Evolutionary conservation across 1,140 invertebrate species (phyloP).

Genomic region (Drosophila asahinai): DNA sequence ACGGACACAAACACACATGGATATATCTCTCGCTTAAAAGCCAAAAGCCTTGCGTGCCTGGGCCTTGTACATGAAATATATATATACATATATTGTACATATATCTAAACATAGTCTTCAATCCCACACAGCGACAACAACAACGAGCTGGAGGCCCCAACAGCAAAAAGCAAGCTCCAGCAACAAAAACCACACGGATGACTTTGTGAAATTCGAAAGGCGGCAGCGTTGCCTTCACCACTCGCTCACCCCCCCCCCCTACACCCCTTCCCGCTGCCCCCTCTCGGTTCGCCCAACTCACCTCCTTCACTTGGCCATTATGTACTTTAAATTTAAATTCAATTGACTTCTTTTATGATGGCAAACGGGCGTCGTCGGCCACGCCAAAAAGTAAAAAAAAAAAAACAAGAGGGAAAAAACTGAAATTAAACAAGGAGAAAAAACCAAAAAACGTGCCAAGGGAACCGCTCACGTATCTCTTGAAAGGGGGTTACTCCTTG

Average conservation of each 20-base stretch:
- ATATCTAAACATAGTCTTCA: conserved; percentile 49
- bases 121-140: conserved; percentile 69
- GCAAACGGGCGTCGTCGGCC: conserved; percentile 77
- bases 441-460: conserved; percentile 57
- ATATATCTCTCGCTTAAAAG: conserved; percentile 41
- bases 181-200: conserved; percentile 63
- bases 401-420: conserved; percentile 29
- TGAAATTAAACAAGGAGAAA: conserved; percentile 63
- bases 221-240: conserved; percentile 60
- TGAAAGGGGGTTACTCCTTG: conserved; percentile 28
- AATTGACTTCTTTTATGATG: conserved; percentile 84
- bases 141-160: conserved; percentile 49
- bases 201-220: conserved; percentile 82
- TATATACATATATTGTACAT: conserved; percentile 23
- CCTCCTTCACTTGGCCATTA: conserved; percentile 70
- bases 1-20: conserved; percentile 52
- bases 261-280: not conserved
- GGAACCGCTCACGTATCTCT: conserved; percentile 50
- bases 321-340: conserved; percentile 84
- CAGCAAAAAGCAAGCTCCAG: conserved; percentile 51
- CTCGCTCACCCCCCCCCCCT: conserved; percentile 10
- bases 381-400: conserved; percentile 68
- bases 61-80: conserved; percentile 51
- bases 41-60: conserved; percentile 59
- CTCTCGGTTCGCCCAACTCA: conserved; percentile 6